Evolutionary conservation across 1,140 invertebrate species (phyloP).

Genomic region (Ceratina calcarata): DNA sequence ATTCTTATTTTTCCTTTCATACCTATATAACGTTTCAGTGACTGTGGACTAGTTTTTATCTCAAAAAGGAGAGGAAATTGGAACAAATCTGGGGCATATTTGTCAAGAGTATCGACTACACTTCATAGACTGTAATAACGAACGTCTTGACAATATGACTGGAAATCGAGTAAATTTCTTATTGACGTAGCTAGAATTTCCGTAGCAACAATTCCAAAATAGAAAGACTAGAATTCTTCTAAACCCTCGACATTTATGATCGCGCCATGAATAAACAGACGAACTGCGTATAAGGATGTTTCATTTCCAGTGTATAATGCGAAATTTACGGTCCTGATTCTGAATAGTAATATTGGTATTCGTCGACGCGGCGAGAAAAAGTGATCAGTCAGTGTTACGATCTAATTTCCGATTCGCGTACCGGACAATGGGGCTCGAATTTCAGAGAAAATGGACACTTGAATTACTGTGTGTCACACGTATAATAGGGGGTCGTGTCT

Average conservation of each 20-base stretch:
- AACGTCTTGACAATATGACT: neutral
- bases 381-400: constrained; percentile 15
- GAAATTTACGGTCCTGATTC: no score
- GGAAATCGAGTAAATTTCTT: constrained; percentile 13
- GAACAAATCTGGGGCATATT: neutral
- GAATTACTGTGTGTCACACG: constrained; percentile 23
- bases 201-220: no score
- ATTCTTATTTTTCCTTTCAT: no score
- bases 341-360: neutral
- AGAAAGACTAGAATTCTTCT: no score
- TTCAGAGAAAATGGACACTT: constrained; percentile 25
- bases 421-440: constrained; percentile 8
- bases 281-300: no score
- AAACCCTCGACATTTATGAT: no score
- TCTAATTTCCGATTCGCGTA: neutral
- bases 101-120: neutral
- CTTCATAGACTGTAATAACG: neutral
- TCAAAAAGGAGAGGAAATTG: neutral
- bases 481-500: constrained; percentile 20
- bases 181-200: neutral
- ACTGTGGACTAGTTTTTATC: no score
- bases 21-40: no score
- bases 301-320: no score
- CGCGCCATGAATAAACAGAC: no score
- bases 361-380: neutral